Evolutionary conservation across 1,140 invertebrate genomes (phyloP), one percentile per base, ranked within the genome.

Genomic region (Penaeus vannamei): DNA sequence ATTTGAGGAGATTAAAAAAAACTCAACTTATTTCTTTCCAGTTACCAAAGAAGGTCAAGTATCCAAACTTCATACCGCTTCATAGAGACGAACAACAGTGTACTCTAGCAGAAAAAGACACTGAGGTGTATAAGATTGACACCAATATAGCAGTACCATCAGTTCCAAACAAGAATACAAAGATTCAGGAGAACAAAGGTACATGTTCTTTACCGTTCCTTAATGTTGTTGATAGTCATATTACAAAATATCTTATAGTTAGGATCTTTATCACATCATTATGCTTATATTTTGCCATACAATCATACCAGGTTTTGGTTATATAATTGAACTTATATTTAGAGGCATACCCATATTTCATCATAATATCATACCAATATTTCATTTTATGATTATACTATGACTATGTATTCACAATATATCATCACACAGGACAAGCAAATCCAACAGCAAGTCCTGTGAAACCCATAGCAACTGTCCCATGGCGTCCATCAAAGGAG

Each of bases 21-120:
- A 61, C 59, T 81, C 59, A 61, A 1, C 81, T 84, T 64, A 5
- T 53, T 12, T n/a, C 53, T n/a, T 62, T 76, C n/a, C 82, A 84
- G 82, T 29, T 84, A 36, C 82, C 82, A 19, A 84, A 62, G 82
- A 84, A 84, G 60, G 62, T 60, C n/a, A 84, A 84, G 36, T 84
- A 61, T 60, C 82, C 82, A 29, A 36, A 76, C 72, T 76, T 76
- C 72, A 76, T 76, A 20, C 20, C 72, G 20, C 19, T 76, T 32
- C 72, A 76, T 0, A 29, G 29, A 17, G 29, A 32, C 0, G 42
- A 76, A 36, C 72, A 76, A 0, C 29, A 76, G 26, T 76, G 72
- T 26, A 29, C 72, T 76, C 29, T 36, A 17, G 42, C 29, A 32
- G 10, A 20, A 3, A 76, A 20, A 20, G 72, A 76, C n/a, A 36